Base-by-base conservation (phyloP, 1,140 invertebrate species). In the Sminthurides bifidus region DNA sequence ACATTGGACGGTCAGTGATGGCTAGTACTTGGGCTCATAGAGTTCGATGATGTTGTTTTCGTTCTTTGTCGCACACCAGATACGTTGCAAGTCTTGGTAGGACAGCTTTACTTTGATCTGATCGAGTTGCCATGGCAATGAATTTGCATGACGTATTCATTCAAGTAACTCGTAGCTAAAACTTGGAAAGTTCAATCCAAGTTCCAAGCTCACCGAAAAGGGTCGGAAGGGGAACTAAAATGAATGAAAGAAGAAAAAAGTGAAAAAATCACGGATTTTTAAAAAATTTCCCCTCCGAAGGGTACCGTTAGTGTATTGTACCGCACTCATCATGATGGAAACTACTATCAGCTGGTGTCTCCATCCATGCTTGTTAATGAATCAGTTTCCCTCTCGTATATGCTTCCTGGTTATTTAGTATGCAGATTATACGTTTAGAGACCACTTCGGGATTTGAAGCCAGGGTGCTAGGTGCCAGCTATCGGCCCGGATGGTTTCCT, bases 221-320 rank as follows among this genome's bases (percentile, higher is more conserved):
- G 38, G 38, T 17, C 38, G 33, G 33, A 35, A n/a, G n/a, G 33
- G 33, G n/a, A n/a, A 10, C 8, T 10, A 35, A 35, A 35, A n/a
- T 10, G n/a, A 35, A 35, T 8, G 33, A 41, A 21, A 4, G 23
- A 8, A 4, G 38, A 41, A 41, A 41, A 41, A 41, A 41, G n/a
- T 41, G 38, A 41, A 41, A 41, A 41, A 41, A 41, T 41, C 15
- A 17, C 5, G 38, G 17, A 41, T 41, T 41, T 41, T 41, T 41
- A 8, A 6, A 41, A 41, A 41, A 41, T 17, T 8, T 41, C n/a
- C 38, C 17, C 38, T n/a, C 38, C 38, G n/a, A 10, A 8, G 33
- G 8, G n/a, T n/a, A 35, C n/a, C 33, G 8, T 8, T 35, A 35
- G 33, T 35, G 8, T 35, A n/a, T 35, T 35, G 33, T 35, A 35